Evolutionary conservation across 2,797 vertebrate genomes (phyloP).

Genomic region (Cossypha caffra): DNA sequence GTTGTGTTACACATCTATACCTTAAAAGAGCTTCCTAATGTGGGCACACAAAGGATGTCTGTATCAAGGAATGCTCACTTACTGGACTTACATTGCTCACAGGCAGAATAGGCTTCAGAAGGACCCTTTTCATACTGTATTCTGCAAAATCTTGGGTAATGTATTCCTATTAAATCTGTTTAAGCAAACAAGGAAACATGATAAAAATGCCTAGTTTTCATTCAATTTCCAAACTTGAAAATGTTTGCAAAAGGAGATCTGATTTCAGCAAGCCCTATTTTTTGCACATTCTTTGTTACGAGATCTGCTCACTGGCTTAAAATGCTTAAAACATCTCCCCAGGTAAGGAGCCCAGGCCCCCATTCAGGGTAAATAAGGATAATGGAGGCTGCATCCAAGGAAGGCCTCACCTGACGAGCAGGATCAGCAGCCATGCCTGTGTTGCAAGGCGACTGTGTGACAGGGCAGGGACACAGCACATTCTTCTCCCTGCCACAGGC

Average conservation of each 20-base stretch:
- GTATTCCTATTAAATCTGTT: neutral
- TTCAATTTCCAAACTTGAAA: neutral
- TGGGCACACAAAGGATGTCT: neutral
- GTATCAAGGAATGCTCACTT: neutral
- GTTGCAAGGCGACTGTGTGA: neutral
- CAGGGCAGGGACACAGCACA: neutral
- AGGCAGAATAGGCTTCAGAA: neutral
- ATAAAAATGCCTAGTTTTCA: neutral
- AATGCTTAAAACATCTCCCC: neutral
- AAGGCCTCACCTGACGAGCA: conserved; percentile 16
- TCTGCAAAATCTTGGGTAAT: neutral
- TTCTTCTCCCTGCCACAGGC: conserved; percentile 71
- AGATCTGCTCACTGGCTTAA: neutral
- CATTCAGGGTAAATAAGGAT: neutral
- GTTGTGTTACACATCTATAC: neutral
- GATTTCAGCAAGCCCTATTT: neutral
- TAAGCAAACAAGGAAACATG: neutral
- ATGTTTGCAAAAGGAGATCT: neutral
- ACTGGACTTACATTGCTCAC: neutral
- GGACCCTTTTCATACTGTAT: neutral
- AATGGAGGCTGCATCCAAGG: neutral
- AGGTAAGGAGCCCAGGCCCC: neutral
- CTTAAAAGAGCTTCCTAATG: neutral
- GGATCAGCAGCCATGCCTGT: neutral
- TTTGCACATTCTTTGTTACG: neutral